phyloP scores from a whole-genome alignment of 2,888 invertebrate species.

The Agriopis leucophaearia region DNA sequence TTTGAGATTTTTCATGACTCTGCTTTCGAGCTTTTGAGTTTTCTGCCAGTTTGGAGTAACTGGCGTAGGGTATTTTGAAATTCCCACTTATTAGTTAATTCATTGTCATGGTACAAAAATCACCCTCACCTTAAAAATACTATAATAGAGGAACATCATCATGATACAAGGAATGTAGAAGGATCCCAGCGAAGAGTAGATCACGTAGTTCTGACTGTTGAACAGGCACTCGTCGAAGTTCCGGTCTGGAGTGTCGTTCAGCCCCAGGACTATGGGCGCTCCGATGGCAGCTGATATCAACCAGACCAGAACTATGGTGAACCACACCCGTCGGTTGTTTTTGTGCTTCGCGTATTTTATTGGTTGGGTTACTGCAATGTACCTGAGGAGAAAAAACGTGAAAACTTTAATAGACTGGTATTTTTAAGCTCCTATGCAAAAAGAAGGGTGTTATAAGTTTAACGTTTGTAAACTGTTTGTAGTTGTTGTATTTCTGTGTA shows the following conservation, averaged over 20 bases:
- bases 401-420: too few relatives aligned
- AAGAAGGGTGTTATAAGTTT: too few relatives aligned
- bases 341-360: constrained; percentile 99
- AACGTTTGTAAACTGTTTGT: too few relatives aligned
- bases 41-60: too few relatives aligned
- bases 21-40: too few relatives aligned
- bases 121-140: constrained; percentile 95
- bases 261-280: constrained; percentile 97
- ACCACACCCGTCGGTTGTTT: constrained; percentile 96
- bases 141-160: constrained; percentile 99
- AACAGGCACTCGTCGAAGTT: constrained; percentile 96
- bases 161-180: constrained; percentile 99
- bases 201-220: constrained; percentile 99
- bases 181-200: constrained; percentile 98
- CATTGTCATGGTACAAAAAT: not conserved
- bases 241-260: constrained; percentile 96
- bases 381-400: constrained; percentile 87
- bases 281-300: constrained; percentile 96
- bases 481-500: too few relatives aligned
- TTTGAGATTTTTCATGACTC: too few relatives aligned
- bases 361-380: constrained; percentile 99
- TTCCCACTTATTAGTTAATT: not conserved
- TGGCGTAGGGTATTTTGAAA: too few relatives aligned
- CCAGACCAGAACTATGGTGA: constrained; percentile 98
- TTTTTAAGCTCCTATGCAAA: too few relatives aligned